These are phyloP conservation scores for Echinops telfairi DNA, from an alignment of 2,113 vertebrate species.

Conservation along the genomic window DNA sequence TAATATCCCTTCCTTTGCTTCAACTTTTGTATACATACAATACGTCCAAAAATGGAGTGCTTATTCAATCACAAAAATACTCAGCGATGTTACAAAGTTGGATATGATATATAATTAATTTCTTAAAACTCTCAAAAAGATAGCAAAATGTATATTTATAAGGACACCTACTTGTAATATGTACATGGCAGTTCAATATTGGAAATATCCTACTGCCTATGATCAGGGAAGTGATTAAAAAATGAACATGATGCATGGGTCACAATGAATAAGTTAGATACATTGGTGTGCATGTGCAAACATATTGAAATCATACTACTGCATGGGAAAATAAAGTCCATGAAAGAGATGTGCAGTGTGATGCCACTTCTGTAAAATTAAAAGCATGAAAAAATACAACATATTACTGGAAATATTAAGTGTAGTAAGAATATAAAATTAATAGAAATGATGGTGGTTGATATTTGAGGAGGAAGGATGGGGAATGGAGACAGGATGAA, in stretches of 20 bases:
- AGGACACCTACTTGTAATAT: not conserved
- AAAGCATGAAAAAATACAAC: slow-evolving; percentile 35
- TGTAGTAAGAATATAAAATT: slow-evolving; percentile 31
- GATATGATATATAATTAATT: not conserved
- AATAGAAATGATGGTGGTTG: not conserved
- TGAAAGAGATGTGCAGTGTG: not conserved
- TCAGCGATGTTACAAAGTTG: not conserved
- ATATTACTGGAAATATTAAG: slow-evolving; percentile 15
- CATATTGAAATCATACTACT: not conserved
- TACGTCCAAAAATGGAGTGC: no score
- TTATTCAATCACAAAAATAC: no score
- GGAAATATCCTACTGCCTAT: not conserved
- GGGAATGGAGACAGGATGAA: not conserved
- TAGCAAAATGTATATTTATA: not conserved
- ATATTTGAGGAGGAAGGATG: not conserved
- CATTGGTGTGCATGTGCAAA: not conserved
- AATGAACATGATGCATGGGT: not conserved
- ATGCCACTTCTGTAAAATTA: slow-evolving; percentile 3
- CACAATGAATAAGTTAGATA: not conserved
- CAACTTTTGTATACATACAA: no score
- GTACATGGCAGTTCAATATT: not conserved
- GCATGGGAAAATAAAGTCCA: not conserved
- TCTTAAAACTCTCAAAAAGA: slow-evolving; percentile 8
- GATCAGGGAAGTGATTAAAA: not conserved
- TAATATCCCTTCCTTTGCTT: no score